phyloP scores from a whole-genome alignment of 2,113 vertebrate genomes.

The Saiga tatarica region DNA sequence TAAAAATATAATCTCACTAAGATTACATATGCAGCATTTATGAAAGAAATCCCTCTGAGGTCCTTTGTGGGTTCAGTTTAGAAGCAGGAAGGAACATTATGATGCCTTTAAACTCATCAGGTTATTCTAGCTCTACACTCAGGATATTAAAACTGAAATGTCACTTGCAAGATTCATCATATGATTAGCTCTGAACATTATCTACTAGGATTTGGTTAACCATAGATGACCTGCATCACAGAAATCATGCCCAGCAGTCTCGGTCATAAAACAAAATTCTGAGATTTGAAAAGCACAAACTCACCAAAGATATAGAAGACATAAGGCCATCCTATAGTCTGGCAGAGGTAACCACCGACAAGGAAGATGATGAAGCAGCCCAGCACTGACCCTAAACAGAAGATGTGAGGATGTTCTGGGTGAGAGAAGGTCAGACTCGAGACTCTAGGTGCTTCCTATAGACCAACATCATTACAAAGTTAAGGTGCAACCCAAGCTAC shows the following conservation, averaged over 20 bases:
- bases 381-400: conserved; percentile 74
- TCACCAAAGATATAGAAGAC: conserved; percentile 89
- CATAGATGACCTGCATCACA: background rate
- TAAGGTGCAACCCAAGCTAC: background rate
- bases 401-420: background rate
- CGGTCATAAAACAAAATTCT: background rate
- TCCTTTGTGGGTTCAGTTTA: background rate
- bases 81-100: background rate
- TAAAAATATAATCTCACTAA: background rate
- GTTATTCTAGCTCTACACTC: background rate
- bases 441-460: background rate
- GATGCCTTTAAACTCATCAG: background rate
- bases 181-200: background rate
- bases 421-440: background rate
- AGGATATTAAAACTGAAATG: background rate
- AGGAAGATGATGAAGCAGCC: conserved; percentile 84
- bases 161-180: background rate
- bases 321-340: conserved; percentile 86
- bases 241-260: background rate
- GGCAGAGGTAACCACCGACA: conserved; percentile 82
- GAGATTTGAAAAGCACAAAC: background rate
- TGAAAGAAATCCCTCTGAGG: background rate
- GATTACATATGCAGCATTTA: background rate
- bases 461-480: fast-evolving
- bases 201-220: background rate